Evolutionary conservation across 2,888 invertebrate species (phyloP), one percentile per base, ranked within the genome.

Genomic region (Allygus modestus): DNA sequence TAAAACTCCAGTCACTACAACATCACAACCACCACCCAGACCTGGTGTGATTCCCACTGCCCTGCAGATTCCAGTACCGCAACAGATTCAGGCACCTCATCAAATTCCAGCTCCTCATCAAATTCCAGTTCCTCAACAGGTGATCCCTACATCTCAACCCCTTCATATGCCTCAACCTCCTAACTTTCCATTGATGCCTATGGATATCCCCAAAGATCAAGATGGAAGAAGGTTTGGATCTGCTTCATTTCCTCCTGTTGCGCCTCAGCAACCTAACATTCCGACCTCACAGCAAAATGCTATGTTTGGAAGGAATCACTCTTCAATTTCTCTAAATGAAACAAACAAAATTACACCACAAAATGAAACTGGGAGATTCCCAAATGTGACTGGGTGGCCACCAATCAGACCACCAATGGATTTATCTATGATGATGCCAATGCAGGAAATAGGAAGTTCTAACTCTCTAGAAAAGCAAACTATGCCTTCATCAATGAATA

Each of bases 81-180:
- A 69, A 43, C 43, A 81, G 37, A 71, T 31, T 71, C 61, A 82
- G 54, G 20, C n/a, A 43, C 65, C 82, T 46, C 26, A 31, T 43
- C 82, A 82, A 82, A 82, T 33, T 43, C 69, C 41, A 17, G 37
- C 43, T 41, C 43, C 82, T 23, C 46, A 82, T 31, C 69, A 65
- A 82, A 82, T 33, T 43, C 69, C 41, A 17, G 37, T 69, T 41
- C 43, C 82, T 23, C 46, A 82, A 51, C 69, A 65, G 33, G 51
- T 51, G 12, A 81, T 31, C 17, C 54, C 28, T 17, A 69, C 41
- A 26, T 46, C 71, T 41, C 37, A 86, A 83, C 28, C 84, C n/a
- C 31, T 83, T 84, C 26, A 85, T 85, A 61, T 79, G n/a, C 86
- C 86, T 15, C 85, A 87, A 61, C 86, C 87, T 26, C 77, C 77